Percentiles rank a stretch among this genome's conserved stretches.
These are phyloP conservation scores for Caenorhabditis zanzibari DNA, from an alignment of 2,888 invertebrate species.

Conservation along the genomic window DNA sequence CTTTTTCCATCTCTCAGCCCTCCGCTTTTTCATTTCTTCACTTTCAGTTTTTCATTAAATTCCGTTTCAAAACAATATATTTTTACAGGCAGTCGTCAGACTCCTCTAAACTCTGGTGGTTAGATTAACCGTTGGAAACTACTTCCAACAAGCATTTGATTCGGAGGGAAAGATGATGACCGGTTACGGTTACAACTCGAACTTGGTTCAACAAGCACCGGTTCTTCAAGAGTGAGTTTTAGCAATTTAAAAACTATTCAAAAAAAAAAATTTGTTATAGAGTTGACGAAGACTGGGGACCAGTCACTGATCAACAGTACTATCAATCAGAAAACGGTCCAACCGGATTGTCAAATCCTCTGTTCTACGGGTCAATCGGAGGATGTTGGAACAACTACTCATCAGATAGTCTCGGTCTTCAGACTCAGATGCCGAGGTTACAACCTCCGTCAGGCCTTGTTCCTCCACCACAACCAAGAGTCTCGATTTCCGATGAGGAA, in stretches of 20 bases:
- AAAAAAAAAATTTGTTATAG: slow-evolving; percentile 24
- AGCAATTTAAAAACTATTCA: too few relatives aligned
- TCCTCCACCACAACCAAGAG: slow-evolving; percentile 49
- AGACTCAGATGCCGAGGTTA: background rate
- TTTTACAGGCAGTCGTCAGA: slow-evolving; percentile 57
- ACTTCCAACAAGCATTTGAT: background rate
- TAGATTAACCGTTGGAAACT: slow-evolving; percentile 53
- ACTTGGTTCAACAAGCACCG: slow-evolving; percentile 51
- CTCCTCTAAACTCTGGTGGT: slow-evolving; percentile 64
- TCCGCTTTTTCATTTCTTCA: background rate
- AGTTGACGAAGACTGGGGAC: slow-evolving; percentile 47
- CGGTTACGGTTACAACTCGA: slow-evolving; percentile 56
- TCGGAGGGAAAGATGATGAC: slow-evolving; percentile 54
- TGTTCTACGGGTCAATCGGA: slow-evolving; percentile 51
- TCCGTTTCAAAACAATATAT: slow-evolving; percentile 13
- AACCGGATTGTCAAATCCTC: slow-evolving; percentile 35
- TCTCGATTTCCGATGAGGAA: slow-evolving; percentile 60
- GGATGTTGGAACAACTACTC: slow-evolving; percentile 30
- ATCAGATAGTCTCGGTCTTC: background rate
- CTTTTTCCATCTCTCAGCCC: background rate
- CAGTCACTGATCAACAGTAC: slow-evolving; percentile 34
- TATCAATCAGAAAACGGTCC: slow-evolving; percentile 36
- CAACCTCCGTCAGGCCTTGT: slow-evolving; percentile 6
- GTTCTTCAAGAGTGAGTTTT: slow-evolving; percentile 46
- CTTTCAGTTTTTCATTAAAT: background rate